phyloP scores from a whole-genome alignment of 2,888 invertebrate species.

The Teinopalpus imperialis region DNA sequence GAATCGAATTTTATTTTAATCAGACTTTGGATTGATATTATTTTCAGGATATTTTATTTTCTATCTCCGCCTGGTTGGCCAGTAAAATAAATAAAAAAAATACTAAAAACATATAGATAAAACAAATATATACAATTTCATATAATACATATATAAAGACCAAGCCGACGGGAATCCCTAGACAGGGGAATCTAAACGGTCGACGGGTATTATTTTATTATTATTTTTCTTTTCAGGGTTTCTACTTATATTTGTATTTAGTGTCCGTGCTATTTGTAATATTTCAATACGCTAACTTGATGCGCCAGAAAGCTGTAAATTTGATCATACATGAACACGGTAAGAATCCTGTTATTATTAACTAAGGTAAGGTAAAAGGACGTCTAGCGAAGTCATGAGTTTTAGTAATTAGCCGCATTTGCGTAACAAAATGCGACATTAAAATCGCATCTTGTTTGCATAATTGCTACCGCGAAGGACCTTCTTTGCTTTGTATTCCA shows the following conservation, averaged over 20 bases:
- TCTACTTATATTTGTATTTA: slow-evolving; percentile 91
- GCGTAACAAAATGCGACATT: slow-evolving; percentile 78
- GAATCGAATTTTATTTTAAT: no score
- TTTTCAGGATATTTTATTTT: no score
- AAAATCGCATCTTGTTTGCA: slow-evolving; percentile 80
- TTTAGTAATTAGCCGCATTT: slow-evolving; percentile 71
- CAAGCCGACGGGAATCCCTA: no score
- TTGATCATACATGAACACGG: slow-evolving; percentile 80
- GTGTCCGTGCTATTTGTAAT: slow-evolving; percentile 89
- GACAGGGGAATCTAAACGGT: no score
- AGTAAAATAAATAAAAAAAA: no score
- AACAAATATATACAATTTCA: no score
- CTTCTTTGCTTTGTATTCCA: slow-evolving; percentile 70
- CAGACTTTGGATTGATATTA: no score
- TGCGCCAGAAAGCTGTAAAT: slow-evolving; percentile 84
- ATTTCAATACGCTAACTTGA: slow-evolving; percentile 85
- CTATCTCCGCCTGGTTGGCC: no score
- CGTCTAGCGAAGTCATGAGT: slow-evolving; percentile 36
- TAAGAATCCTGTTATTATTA: slow-evolving; percentile 39
- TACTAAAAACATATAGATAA: no score
- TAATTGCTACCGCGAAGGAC: slow-evolving; percentile 72
- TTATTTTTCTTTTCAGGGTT: slow-evolving; percentile 83
- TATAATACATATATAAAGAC: no score
- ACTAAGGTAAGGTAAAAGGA: slow-evolving; percentile 21
- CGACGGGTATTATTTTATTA: no score